These are phyloP conservation scores for Thaumatotibia leucotreta DNA, from an alignment of 1,140 invertebrate genomes.

Conservation along the genomic window DNA sequence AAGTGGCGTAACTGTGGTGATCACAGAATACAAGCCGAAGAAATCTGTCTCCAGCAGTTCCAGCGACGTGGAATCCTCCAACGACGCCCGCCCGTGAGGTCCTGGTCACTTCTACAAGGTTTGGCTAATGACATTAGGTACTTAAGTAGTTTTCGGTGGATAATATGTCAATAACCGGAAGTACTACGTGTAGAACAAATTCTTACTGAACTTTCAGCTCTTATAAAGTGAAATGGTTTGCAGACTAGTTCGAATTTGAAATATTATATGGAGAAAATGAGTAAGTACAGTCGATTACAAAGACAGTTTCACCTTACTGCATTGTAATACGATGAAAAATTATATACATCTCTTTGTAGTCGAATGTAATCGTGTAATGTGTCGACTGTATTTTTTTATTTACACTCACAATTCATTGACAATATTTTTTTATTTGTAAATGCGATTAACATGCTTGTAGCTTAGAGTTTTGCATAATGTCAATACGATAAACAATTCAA, in stretches of 20 bases:
- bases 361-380: too few relatives aligned
- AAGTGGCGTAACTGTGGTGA: constrained; percentile 96
- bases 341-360: too few relatives aligned
- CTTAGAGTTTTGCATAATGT: too few relatives aligned
- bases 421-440: too few relatives aligned
- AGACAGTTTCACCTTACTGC: too few relatives aligned
- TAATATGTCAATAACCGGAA: not conserved
- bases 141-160: not conserved
- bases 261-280: not conserved
- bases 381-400: too few relatives aligned
- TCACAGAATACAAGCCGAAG: constrained; percentile 97
- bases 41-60: constrained; percentile 67
- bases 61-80: constrained; percentile 71
- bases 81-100: constrained; percentile 65
- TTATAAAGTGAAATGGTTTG: not conserved
- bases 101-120: constrained; percentile 2
- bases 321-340: too few relatives aligned
- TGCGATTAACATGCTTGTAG: too few relatives aligned
- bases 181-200: not conserved
- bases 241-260: not conserved
- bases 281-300: too few relatives aligned
- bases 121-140: not conserved
- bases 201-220: too few relatives aligned
- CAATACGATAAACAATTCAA: not conserved
- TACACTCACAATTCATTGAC: too few relatives aligned